These are phyloP conservation scores for Lepisosteus osseus DNA, from an alignment of 2,113 vertebrate species.

Conservation along the genomic window DNA sequence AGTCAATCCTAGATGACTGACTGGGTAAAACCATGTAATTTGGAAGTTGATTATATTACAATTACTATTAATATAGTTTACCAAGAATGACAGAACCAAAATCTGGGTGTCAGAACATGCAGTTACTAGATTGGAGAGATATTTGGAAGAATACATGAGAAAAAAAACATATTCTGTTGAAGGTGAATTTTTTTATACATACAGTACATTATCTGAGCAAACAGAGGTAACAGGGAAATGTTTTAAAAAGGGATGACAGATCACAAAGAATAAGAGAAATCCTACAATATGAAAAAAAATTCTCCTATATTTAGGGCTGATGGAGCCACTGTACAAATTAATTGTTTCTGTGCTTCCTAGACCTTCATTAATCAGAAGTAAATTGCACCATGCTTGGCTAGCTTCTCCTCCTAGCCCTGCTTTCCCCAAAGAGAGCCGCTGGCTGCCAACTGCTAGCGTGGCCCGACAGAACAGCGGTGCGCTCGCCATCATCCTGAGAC, in stretches of 20 bases:
- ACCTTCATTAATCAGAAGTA: conserved; percentile 71
- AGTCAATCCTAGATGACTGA: no score
- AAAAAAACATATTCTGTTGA: no score
- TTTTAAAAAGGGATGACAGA: conserved; percentile 40
- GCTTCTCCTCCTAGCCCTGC: conserved; percentile 54
- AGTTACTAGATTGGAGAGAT: no score
- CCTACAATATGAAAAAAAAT: conserved; percentile 46
- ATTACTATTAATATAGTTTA: no score
- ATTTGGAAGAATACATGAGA: no score
- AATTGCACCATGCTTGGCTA: conserved; percentile 65
- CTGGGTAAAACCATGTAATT: no score
- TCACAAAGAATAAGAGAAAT: conserved; percentile 59
- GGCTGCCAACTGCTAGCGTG: conserved; percentile 51
- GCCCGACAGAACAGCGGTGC: conserved; percentile 42
- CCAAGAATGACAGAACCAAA: no score
- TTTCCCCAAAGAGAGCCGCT: conserved; percentile 53
- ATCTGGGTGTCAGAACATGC: no score
- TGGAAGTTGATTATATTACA: no score
- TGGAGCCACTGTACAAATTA: conserved; percentile 62
- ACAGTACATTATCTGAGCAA: background rate
- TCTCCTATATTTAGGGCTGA: conserved; percentile 51
- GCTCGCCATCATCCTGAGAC: conserved; percentile 32
- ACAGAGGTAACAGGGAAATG: background rate
- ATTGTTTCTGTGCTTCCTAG: conserved; percentile 69
- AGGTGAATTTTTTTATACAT: no score